phyloP scores from a whole-genome alignment of 2,113 vertebrate genomes.

The Pristiophorus japonicus region DNA sequence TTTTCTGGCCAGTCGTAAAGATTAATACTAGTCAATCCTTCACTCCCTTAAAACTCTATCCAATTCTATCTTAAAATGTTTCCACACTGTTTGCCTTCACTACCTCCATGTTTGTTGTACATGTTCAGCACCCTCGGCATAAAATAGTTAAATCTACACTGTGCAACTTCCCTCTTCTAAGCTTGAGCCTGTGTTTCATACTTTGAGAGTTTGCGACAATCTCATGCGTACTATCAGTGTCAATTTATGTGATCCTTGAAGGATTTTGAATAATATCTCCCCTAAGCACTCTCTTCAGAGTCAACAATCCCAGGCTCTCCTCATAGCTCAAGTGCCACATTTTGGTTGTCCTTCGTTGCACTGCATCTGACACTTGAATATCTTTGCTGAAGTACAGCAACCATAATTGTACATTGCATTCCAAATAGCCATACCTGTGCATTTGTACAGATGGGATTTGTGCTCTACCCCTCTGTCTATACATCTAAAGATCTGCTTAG shows the following conservation, averaged over 20 bases:
- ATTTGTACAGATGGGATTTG: neutral
- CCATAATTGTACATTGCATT: neutral
- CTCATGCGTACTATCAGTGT: neutral
- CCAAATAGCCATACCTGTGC: neutral
- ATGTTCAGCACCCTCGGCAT: no score
- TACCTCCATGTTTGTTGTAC: no score
- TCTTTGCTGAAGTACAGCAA: neutral
- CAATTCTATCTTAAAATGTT: no score
- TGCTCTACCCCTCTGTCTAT: neutral
- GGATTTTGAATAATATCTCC: neutral
- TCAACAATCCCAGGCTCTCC: neutral
- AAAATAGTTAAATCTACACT: no score
- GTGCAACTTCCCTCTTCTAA: neutral
- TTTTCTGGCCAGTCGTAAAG: neutral
- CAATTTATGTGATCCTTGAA: neutral
- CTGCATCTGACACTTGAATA: neutral
- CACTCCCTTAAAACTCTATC: no score
- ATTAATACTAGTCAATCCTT: no score
- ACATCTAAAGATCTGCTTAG: neutral
- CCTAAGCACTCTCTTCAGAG: neutral
- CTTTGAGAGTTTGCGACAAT: neutral
- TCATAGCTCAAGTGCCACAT: neutral
- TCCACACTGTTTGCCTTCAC: no score
- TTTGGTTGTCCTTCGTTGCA: neutral
- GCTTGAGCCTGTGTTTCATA: neutral